Evolutionary conservation across 2,888 invertebrate species (phyloP), one percentile per base, ranked within the genome.

Genomic region (Sarcophaga carnaria): DNA sequence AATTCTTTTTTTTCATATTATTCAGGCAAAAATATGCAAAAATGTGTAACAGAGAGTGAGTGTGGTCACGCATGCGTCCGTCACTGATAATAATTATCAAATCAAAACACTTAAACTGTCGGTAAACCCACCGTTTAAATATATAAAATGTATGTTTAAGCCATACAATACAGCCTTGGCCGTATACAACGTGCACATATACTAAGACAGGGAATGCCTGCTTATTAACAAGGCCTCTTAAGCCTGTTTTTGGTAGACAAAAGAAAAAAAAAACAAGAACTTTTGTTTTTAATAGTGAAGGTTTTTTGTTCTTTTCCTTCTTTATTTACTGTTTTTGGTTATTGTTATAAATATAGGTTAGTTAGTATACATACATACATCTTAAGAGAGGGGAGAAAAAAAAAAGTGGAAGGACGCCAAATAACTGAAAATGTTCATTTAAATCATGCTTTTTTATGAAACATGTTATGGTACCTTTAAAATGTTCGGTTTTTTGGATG

Each of bases 21-120:
- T 63, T 70, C 47, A 14, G 76, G 60, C 25, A 20, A 49, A 71
- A 69, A 37, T 77, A 10, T 47, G 47, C 45, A 25, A 59, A 20
- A 37, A 54, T 66, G 49, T 63, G 22, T 27, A 49, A 49, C n/a
- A 71, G 59, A 76, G 82, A 78, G 59, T 79, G 82, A 78, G 85
- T 89, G 67, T 89, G 90, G 91, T 90, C 91, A 92, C 91, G 91
- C 92, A 91, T 91, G 91, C 91, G 87, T 64, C 79, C 81, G 84
- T 84, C 90, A 88, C 90, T 92, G 91, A 92, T 92, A 91, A 91
- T 91, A 92, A 91, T 92, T 92, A 92, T 92, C 92, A 92, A 92
- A 92, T 91, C 92, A 91, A 91, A 92, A 90, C 90, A 90, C 91
- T 91, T 92, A 91, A 92, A 91, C 91, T 90, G 91, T 89, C 89